Evolutionary conservation across 2,113 vertebrate species (phyloP), one percentile per base, ranked within the genome.

Genomic region (Gymnogyps californianus): DNA sequence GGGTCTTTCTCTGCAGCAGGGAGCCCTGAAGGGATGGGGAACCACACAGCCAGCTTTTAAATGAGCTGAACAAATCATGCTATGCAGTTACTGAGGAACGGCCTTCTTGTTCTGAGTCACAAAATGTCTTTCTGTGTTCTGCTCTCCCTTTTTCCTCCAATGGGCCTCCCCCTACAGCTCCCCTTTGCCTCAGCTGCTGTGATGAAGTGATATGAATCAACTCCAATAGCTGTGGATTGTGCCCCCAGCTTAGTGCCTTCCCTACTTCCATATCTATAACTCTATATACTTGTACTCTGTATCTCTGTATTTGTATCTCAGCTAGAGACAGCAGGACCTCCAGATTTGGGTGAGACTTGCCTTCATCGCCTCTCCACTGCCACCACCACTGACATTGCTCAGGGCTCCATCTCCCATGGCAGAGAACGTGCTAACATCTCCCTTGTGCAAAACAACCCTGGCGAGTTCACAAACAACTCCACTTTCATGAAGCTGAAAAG

Each of bases 201-300:
- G 31, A 58, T 55, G n/a, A 36, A 65, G 40, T 14, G 62, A 4
- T 7, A 17, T 1, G 31, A 64, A 75, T 54, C 16, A 52, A 40
- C 36, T 47, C 18, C 10, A 26, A 11, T 7, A 79, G 44, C 62
- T 54, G 38, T 28, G 11, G 32, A 59, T 32, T 22, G 26, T 65
- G 28, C 13, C 31, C 42, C 28, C 44, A 44, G 66, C 19, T 59
- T 31, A 28, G 38, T 54, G 55, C 55, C 28, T 75, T 49, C 61
- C n/a, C 13, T 0, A 1, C 44, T 52, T 42, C 55, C 21, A 2
- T 7, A 28, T 29, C 42, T 40, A 1, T 20, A 58, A 24, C 49
- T 9, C 13, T 38, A 34, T 21, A 16, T 24, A 11, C 29, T 64
- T 21, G 4, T 21, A 20, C 38, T 25, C 57, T 38, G 13, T 26